A percentile compares a stretch with the other conserved stretches of the same genome.
Conservation (phyloP, 1,140 invertebrate species). For the Nymphalis io region DNA sequence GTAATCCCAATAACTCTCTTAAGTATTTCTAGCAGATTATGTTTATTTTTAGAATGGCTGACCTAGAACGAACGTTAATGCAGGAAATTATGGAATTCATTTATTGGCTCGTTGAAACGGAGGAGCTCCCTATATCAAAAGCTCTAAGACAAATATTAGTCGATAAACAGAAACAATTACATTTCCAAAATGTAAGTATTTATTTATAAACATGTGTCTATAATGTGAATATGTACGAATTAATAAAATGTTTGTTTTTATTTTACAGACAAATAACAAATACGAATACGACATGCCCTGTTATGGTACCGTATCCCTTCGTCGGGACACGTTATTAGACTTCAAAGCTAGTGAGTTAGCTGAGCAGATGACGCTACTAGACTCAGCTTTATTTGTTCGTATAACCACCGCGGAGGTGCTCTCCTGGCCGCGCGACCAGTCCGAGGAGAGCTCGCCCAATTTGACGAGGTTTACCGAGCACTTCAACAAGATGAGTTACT, state of each 20-base stretch:
- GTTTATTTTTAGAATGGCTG: slow-evolving; percentile 84
- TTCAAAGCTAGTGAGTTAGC: slow-evolving; percentile 94
- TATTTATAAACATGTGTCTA: background rate
- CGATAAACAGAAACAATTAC: slow-evolving; percentile 90
- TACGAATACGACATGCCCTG: slow-evolving; percentile 70
- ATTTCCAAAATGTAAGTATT: slow-evolving; percentile 74
- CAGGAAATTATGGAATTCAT: slow-evolving; percentile 94
- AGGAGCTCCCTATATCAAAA: slow-evolving; percentile 94
- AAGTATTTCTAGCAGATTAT: slow-evolving; percentile 12
- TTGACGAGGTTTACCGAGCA: slow-evolving; percentile 98
- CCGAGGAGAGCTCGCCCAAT: slow-evolving; percentile 97
- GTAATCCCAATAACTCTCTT: background rate
- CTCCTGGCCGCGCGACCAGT: slow-evolving; percentile 98
- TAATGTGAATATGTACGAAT: background rate
- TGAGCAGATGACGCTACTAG: slow-evolving; percentile 98
- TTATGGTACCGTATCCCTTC: slow-evolving; percentile 72
- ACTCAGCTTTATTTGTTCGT: slow-evolving; percentile 97
- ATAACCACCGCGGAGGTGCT: slow-evolving; percentile 98
- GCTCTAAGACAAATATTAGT: slow-evolving; percentile 93
- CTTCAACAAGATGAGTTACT: slow-evolving; percentile 99
- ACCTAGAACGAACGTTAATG: slow-evolving; percentile 88
- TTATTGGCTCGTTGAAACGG: slow-evolving; percentile 92
- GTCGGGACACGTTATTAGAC: slow-evolving; percentile 89
- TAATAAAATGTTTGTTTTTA: slow-evolving; percentile 24
- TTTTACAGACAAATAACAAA: slow-evolving; percentile 59